Evolutionary conservation across 2,888 invertebrate species (phyloP).

Genomic region (Mesochorus sp.): DNA sequence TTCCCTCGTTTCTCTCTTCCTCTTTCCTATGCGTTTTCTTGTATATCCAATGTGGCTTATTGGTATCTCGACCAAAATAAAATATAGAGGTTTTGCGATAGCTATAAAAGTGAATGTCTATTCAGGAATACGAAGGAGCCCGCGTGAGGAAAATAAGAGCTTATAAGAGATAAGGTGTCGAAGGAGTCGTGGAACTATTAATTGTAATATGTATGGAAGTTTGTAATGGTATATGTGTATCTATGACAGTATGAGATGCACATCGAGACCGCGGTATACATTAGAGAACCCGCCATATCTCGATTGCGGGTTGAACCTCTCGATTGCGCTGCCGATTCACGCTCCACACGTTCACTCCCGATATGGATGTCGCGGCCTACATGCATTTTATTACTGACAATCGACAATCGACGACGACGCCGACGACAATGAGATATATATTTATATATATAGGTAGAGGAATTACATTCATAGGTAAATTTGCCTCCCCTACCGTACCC

Average conservation of each 20-base stretch:
- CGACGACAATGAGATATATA: too few relatives aligned
- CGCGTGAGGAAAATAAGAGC: slow-evolving; percentile 1
- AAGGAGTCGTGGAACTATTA: slow-evolving; percentile 32
- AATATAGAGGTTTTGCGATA: slow-evolving; percentile 8
- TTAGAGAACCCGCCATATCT: slow-evolving; percentile 41
- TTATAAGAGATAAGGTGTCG: neutral
- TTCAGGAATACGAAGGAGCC: slow-evolving; percentile 14
- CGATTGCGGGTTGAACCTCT: neutral
- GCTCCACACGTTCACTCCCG: slow-evolving; percentile 63
- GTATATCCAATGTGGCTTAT: slow-evolving; percentile 34
- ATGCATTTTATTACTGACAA: slow-evolving; percentile 69
- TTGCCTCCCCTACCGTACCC: slow-evolving; percentile 13
- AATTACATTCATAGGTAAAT: slow-evolving; percentile 62
- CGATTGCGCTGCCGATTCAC: neutral
- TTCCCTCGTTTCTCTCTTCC: neutral
- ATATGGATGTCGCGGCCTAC: slow-evolving; percentile 65
- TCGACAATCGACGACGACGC: slow-evolving; percentile 51
- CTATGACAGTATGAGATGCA: neutral
- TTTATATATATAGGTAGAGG: slow-evolving; percentile 20
- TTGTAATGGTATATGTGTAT: neutral
- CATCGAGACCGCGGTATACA: slow-evolving; percentile 22
- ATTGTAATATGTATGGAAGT: slow-evolving; percentile 17
- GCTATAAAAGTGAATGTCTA: slow-evolving; percentile 6
- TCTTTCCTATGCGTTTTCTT: neutral
- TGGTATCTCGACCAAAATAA: slow-evolving; percentile 32